Evolutionary conservation across 2,888 invertebrate species (phyloP).

Genomic region (Diplazon laetatorius): DNA sequence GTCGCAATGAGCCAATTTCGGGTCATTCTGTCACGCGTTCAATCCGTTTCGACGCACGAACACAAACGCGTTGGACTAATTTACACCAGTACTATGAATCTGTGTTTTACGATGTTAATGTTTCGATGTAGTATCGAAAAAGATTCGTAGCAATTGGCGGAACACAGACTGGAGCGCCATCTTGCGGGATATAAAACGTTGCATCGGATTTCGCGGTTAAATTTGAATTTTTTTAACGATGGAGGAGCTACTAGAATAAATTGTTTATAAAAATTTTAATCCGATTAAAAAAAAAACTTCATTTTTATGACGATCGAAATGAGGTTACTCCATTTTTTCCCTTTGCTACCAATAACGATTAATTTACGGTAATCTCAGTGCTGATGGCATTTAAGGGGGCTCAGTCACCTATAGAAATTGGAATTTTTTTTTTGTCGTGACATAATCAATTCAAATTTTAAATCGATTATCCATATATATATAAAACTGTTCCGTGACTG

Average conservation of each 20-base stretch:
- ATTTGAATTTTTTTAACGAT: slow-evolving; percentile 20
- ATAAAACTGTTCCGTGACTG: too few relatives aligned
- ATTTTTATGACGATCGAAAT: too few relatives aligned
- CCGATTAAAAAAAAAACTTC: too few relatives aligned
- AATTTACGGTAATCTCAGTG: too few relatives aligned
- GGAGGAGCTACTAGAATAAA: too few relatives aligned
- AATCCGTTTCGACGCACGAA: slow-evolving; percentile 21
- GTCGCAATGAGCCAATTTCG: slow-evolving; percentile 36
- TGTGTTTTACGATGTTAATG: slow-evolving; percentile 44
- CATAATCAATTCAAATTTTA: too few relatives aligned
- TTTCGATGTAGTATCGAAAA: slow-evolving; percentile 51
- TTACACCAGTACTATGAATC: slow-evolving; percentile 21
- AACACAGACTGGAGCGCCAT: slow-evolving; percentile 45
- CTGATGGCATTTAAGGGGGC: too few relatives aligned
- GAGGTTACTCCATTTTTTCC: too few relatives aligned
- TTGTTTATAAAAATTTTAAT: not conserved
- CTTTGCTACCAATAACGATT: too few relatives aligned
- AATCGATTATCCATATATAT: too few relatives aligned
- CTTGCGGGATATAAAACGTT: slow-evolving; percentile 16
- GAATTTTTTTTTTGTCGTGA: too few relatives aligned
- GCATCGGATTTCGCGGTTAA: slow-evolving; percentile 41
- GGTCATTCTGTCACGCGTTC: slow-evolving; percentile 9
- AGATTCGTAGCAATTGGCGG: slow-evolving; percentile 30
- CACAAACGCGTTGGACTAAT: not conserved
- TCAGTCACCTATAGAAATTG: too few relatives aligned